These are phyloP conservation scores for Leptopilina drosophilae DNA, from an alignment of 2,888 invertebrate genomes.

Conservation along the genomic window DNA sequence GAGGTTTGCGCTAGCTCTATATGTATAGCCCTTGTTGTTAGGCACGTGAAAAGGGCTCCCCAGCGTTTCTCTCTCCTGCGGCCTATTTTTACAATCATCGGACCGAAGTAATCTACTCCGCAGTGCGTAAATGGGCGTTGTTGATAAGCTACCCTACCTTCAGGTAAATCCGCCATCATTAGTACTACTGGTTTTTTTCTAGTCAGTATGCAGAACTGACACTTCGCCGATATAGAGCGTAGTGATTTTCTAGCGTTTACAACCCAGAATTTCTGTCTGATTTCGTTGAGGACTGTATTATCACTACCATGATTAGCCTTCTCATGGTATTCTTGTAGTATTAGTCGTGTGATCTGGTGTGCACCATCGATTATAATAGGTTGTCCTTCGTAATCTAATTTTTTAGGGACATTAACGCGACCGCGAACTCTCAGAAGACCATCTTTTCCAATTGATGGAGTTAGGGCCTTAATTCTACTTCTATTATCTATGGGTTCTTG, in stretches of 20 bases:
- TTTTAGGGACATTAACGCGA: constrained; percentile 3
- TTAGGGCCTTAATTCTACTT: not conserved
- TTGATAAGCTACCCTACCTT: constrained; percentile 42
- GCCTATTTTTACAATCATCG: constrained; percentile 46
- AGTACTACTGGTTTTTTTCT: constrained; percentile 45
- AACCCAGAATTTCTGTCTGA: constrained; percentile 52
- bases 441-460: not conserved
- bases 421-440: constrained; percentile 38
- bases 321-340: constrained; percentile 46
- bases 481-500: not conserved
- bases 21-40: constrained; percentile 51
- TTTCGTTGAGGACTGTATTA: constrained; percentile 51
- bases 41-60: constrained; percentile 54
- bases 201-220: constrained; percentile 41
- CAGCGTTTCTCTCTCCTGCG: constrained; percentile 37
- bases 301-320: constrained; percentile 40
- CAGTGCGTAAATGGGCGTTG: constrained; percentile 47
- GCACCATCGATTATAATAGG: constrained; percentile 46
- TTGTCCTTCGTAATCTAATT: not conserved
- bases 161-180: constrained; percentile 45
- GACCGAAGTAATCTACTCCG: constrained; percentile 52
- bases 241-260: constrained; percentile 24
- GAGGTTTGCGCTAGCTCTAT: constrained; percentile 45
- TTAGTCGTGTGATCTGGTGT: constrained; percentile 37
- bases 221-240: constrained; percentile 30